Conservation (phyloP, 2,113 vertebrate species). For the Uropsilus gracilis region DNA sequence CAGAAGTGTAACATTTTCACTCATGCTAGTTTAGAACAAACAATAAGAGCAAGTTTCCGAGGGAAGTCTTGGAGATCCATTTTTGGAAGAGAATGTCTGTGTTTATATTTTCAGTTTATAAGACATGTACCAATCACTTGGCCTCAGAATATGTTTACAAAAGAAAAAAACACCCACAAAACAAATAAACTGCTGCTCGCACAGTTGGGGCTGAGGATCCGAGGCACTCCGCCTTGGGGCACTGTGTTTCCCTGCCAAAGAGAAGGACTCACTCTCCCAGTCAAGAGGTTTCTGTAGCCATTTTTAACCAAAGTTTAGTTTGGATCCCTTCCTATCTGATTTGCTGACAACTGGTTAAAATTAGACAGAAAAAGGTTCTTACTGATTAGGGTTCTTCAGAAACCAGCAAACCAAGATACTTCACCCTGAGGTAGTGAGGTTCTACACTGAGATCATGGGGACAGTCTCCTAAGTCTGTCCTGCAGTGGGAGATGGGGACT, state of each 20-base stretch:
- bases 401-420: not conserved
- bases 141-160: slow-evolving; percentile 72
- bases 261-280: not conserved
- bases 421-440: not conserved
- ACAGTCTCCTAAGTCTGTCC: not conserved
- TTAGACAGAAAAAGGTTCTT: not conserved
- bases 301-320: not conserved
- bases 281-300: not conserved
- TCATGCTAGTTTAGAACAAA: slow-evolving; percentile 23
- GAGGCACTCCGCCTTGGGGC: not conserved
- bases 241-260: not conserved
- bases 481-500: not conserved
- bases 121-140: slow-evolving; percentile 73
- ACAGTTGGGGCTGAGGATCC: not conserved
- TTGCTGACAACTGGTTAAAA: not conserved
- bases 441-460: not conserved
- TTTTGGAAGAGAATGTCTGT: slow-evolving; percentile 81
- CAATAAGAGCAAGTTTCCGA: slow-evolving; percentile 2
- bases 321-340: not conserved
- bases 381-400: not conserved
- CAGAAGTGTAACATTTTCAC: slow-evolving; percentile 16
- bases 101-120: slow-evolving; percentile 75
- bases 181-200: slow-evolving; percentile 70
- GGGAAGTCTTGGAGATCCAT: slow-evolving; percentile 56
- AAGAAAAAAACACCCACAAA: slow-evolving; percentile 71